Base-by-base conservation (phyloP, 2,797 vertebrate genomes). In the Delichon dasypus region DNA sequence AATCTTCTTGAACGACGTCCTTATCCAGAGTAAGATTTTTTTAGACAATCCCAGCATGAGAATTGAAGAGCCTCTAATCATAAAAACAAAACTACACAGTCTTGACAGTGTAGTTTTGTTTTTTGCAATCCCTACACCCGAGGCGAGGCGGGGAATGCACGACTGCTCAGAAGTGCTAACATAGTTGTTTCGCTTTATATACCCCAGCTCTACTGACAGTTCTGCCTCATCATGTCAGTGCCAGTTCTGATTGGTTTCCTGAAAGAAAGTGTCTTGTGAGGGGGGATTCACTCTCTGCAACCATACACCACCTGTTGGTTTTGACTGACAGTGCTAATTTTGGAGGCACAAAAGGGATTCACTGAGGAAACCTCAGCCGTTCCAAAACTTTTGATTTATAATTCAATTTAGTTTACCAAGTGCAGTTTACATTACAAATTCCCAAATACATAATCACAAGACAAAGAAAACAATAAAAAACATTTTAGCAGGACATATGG, bases 101-200 rank as follows among this genome's bases (percentile, higher is more conserved):
- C 75, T 74, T 32, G 97, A 98, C 97, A 96, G 98, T 99, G 99
- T 98, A 98, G 99, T 99, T 99, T 98, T 99, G 98, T 98, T 98
- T 98, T 98, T 97, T 98, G 98, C 99, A 98, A 98, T 99, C 99
- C 99, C 99, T 99, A 99, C 99, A 99, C 98, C 99, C 98, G 99
- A 99, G 99, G 99, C 98, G 98, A 99, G 99, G 99, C 98, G 98
- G 99, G 99, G 99, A 99, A 99, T 98, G 99, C 99, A 98, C 98
- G 98, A 99, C 99, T 99, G 99, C 99, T 99, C 98, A 98, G 98
- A 98, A 99, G 98, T 97, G 98, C 96, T 98, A 98, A 98, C 94
- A 98, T 96, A 96, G 98, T 97, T 96, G 86, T 91, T 96, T 96
- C 94, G 94, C 97, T 88, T 98, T 98, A 98, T 99, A 98, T 99